Evolutionary conservation across 2,113 vertebrate genomes (phyloP), one percentile per base, ranked within the genome.

Genomic region (Siniperca knerii): DNA sequence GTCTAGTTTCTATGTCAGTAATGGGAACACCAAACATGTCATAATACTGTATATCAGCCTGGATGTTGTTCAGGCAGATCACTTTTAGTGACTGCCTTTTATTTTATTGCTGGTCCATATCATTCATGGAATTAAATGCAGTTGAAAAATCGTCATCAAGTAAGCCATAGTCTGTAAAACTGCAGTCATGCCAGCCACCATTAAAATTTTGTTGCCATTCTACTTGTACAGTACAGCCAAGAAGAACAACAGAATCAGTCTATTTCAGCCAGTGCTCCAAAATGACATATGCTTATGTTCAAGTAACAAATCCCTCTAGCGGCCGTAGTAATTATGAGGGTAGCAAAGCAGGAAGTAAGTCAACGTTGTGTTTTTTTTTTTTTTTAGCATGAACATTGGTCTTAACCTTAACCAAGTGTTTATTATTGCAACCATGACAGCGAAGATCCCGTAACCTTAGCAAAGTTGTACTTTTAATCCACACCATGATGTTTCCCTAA

Each of bases 1-100:
- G 35, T 57, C 20, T 64, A 44, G 29, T 75, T 84, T 68, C n/a
- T 33, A 55, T 61, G 50, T 77, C 55, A 58, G 44, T 25, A 40
- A 33, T 8, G 21, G 54, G 20, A 62, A 50, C 40, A 25, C 20
- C 18, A 62, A n/a, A 79, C 60, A 46, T 25, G 50, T 16, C 46
- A 60, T 35, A 42, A 20, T 21, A 50, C 18, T 21, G 25, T 48
- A 54, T 75, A 44, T 66, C 9, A 35, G 57, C 67, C 2, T 40
- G 8, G 3, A 52, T 69, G 18, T n/a, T 35, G 15, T 37, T 73
- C 11, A 44, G 16, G 29, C 11, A 8, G 8, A 37, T 69, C 1
- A 2, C 6, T 52, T 66, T 71, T 25, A 21, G 9, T 57, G 11
- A 11, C 0, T 11, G 25, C 42, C 18, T 61, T 33, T 4, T 33